Percentiles rank a stretch among this genome's conserved stretches.
Conservation (phyloP, 30 jellyfish, hydroid and myxozoan species). For the Rhopilema esculentum region DNA sequence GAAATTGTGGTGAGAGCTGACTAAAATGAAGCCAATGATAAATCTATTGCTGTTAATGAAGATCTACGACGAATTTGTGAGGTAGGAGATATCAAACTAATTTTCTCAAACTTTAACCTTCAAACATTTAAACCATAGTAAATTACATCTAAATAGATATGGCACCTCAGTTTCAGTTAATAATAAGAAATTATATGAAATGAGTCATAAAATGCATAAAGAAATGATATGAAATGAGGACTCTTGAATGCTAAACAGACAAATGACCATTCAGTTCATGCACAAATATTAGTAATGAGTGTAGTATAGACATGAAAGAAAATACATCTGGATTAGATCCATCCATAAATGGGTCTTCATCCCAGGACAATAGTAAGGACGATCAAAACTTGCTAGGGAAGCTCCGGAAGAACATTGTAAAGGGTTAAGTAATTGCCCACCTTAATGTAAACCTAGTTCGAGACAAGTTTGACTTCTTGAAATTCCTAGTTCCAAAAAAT, state of each 20-base stretch:
- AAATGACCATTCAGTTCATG: too few species aligned
- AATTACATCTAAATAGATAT: too few species aligned
- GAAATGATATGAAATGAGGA: slow-evolving; percentile 3
- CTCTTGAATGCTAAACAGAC: neutral
- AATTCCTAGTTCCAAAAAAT: slow-evolving; percentile 14
- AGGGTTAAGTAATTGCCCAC: slow-evolving; percentile 27
- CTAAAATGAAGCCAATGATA: too few species aligned
- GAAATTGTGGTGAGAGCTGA: too few species aligned
- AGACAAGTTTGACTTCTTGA: slow-evolving; percentile 48
- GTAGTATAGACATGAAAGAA: slow-evolving; percentile 15
- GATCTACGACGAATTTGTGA: too few species aligned
- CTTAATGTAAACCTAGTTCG: slow-evolving; percentile 23
- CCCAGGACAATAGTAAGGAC: neutral
- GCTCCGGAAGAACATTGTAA: slow-evolving; percentile 16
- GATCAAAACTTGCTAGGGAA: neutral
- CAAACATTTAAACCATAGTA: too few species aligned
- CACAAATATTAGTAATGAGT: neutral
- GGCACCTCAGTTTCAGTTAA: too few species aligned
- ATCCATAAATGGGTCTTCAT: neutral
- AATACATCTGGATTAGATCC: slow-evolving; percentile 15
- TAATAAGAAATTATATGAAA: too few species aligned
- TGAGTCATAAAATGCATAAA: too few species aligned
- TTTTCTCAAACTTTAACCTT: too few species aligned
- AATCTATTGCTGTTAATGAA: too few species aligned
- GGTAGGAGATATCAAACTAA: too few species aligned